Conservation (phyloP, 2,888 invertebrate genomes). For the Lepas anatifera region DNA sequence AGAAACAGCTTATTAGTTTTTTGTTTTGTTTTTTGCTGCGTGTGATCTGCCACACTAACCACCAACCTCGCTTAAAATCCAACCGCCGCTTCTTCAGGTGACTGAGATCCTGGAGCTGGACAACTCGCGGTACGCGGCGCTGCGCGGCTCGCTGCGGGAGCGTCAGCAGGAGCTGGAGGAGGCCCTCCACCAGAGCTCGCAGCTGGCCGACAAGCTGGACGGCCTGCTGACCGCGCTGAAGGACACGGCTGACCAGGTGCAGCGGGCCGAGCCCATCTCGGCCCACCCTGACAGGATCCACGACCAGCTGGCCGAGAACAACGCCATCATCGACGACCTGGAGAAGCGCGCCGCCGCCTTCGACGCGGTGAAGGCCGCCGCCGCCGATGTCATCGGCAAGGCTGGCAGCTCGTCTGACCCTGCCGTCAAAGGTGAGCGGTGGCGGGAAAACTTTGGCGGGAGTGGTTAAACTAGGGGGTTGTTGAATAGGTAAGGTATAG, state of each 20-base stretch:
- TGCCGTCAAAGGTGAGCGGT: conserved; percentile 51
- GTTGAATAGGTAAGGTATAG: too few relatives aligned
- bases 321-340: conserved; percentile 73
- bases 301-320: conserved; percentile 92
- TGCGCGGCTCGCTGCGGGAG: conserved; percentile 67
- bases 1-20: too few relatives aligned
- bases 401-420: conserved; percentile 73
- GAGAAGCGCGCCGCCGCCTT: conserved; percentile 81
- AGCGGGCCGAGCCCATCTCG: conserved; percentile 83
- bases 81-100: conserved; percentile 37
- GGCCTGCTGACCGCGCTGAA: conserved; percentile 87
- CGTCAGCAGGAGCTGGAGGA: conserved; percentile 85
- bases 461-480: too few relatives aligned
- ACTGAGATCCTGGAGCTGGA: conserved; percentile 78
- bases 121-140: conserved; percentile 72
- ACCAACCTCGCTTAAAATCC: too few relatives aligned
- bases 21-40: too few relatives aligned
- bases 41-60: too few relatives aligned
- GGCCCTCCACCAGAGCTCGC: conserved; percentile 65
- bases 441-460: too few relatives aligned
- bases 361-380: conserved; percentile 78
- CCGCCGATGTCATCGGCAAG: conserved; percentile 87
- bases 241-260: conserved; percentile 36
- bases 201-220: conserved; percentile 92
- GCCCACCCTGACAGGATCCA: conserved; percentile 90